These are phyloP conservation scores for Sturmia bella DNA, from an alignment of 2,888 invertebrate genomes.

Conservation along the genomic window DNA sequence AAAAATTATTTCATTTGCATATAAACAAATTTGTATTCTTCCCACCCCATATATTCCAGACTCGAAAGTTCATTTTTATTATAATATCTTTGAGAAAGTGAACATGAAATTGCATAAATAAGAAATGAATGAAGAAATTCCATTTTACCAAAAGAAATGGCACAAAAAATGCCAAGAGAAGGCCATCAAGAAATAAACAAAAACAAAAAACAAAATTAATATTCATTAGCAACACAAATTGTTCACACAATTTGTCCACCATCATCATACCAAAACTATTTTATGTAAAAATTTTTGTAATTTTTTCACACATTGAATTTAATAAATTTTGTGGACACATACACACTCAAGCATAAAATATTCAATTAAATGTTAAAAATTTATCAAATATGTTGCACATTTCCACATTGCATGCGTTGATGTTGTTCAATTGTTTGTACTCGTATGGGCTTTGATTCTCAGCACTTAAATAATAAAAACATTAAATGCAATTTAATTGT, in stretches of 20 bases:
- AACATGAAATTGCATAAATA: slow-evolving; percentile 7
- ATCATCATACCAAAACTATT: slow-evolving; percentile 4
- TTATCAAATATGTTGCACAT: background rate
- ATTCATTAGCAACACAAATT: slow-evolving; percentile 21
- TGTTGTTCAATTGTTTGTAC: slow-evolving; percentile 2
- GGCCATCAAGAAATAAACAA: background rate
- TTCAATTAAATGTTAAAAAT: slow-evolving; percentile 41
- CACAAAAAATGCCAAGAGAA: background rate
- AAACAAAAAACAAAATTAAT: too few relatives aligned
- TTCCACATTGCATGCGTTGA: slow-evolving; percentile 13
- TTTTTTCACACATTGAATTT: background rate
- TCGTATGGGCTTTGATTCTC: slow-evolving; percentile 1
- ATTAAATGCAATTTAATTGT: slow-evolving; percentile 27
- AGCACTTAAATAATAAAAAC: background rate
- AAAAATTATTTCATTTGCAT: too few relatives aligned
- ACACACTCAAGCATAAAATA: slow-evolving; percentile 27
- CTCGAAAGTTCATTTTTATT: background rate
- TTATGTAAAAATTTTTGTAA: slow-evolving; percentile 14
- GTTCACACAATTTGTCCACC: slow-evolving; percentile 17
- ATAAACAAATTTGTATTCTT: too few relatives aligned
- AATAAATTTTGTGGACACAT: background rate
- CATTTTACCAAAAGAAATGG: slow-evolving; percentile 36
- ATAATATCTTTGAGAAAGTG: slow-evolving; percentile 14
- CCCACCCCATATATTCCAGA: background rate
- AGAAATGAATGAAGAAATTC: slow-evolving; percentile 9